These are phyloP conservation scores for Pocota personata DNA, from an alignment of 2,888 invertebrate species.

Conservation along the genomic window DNA sequence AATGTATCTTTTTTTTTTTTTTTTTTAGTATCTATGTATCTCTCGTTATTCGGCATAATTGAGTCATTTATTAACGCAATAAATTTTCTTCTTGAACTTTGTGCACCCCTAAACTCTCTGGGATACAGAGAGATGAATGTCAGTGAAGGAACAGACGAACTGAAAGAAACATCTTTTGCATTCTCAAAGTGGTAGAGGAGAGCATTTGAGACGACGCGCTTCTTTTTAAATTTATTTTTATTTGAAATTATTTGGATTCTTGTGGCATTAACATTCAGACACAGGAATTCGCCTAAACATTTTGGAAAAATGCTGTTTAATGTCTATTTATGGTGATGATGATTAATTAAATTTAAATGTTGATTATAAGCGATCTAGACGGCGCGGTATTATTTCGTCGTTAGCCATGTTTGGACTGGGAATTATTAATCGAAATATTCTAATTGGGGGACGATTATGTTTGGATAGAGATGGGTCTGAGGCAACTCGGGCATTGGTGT, in stretches of 20 bases:
- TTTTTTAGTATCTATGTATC: constrained; percentile 16
- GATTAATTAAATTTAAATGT: constrained; percentile 45
- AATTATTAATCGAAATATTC: constrained; percentile 1
- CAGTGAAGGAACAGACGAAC: constrained; percentile 13
- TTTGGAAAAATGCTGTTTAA: constrained; percentile 33
- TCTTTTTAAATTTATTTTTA: constrained; percentile 4
- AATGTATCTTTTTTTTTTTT: background rate
- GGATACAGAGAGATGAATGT: constrained; percentile 24
- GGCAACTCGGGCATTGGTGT: too few species aligned
- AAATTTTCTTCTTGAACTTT: constrained; percentile 66
- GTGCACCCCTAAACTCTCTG: constrained; percentile 35
- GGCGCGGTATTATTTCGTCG: background rate
- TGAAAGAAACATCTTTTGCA: constrained; percentile 23
- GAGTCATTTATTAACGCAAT: constrained; percentile 68
- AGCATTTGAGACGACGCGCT: background rate
- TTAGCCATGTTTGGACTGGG: background rate
- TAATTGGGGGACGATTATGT: background rate
- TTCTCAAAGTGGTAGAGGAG: background rate
- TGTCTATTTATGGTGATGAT: constrained; percentile 51
- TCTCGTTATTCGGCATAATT: constrained; percentile 57
- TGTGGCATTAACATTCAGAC: constrained; percentile 19
- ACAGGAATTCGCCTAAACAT: constrained; percentile 26
- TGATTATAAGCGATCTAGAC: constrained; percentile 8
- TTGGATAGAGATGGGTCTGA: too few species aligned
- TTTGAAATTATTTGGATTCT: constrained; percentile 35